Evolutionary conservation across 2,888 invertebrate species (phyloP).

Genomic region (Vesta saturnalis): DNA sequence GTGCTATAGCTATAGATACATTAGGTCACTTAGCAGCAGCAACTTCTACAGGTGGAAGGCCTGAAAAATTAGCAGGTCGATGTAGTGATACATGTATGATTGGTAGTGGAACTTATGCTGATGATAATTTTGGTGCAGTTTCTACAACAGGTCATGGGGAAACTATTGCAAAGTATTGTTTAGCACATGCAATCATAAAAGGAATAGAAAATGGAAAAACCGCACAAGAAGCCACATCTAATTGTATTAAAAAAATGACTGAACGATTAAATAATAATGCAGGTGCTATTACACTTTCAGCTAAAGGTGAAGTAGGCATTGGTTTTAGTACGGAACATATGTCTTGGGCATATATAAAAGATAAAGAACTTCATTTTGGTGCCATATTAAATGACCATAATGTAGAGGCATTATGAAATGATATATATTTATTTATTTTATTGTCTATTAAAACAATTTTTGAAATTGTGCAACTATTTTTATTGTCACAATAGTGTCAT

Average conservation of each 20-base stretch:
- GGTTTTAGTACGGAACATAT: constrained; percentile 74
- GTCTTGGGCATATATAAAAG: constrained; percentile 72
- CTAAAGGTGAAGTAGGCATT: constrained; percentile 72
- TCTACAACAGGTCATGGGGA: constrained; percentile 89
- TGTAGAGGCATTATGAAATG: constrained; percentile 27
- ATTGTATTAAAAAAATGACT: constrained; percentile 74
- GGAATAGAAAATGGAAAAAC: constrained; percentile 69
- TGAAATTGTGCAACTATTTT: too few relatives aligned
- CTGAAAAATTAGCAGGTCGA: constrained; percentile 80
- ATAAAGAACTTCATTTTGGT: constrained; percentile 64
- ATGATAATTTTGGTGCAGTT: constrained; percentile 77
- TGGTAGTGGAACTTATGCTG: constrained; percentile 83
- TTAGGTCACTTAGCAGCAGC: constrained; percentile 80
- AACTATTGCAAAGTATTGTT: constrained; percentile 80
- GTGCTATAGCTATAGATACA: constrained; percentile 82
- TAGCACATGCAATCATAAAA: constrained; percentile 77
- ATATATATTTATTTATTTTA: constrained; percentile 3
- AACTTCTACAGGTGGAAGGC: constrained; percentile 87
- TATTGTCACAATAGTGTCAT: too few relatives aligned
- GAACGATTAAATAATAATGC: constrained; percentile 75
- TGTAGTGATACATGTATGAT: constrained; percentile 81
- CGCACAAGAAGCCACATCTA: constrained; percentile 71
- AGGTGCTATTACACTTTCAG: constrained; percentile 75
- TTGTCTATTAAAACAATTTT: too few relatives aligned
- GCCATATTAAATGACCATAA: constrained; percentile 67